These are phyloP conservation scores for Cryptus viduatorius DNA, from an alignment of 2,888 invertebrate genomes.

Conservation along the genomic window DNA sequence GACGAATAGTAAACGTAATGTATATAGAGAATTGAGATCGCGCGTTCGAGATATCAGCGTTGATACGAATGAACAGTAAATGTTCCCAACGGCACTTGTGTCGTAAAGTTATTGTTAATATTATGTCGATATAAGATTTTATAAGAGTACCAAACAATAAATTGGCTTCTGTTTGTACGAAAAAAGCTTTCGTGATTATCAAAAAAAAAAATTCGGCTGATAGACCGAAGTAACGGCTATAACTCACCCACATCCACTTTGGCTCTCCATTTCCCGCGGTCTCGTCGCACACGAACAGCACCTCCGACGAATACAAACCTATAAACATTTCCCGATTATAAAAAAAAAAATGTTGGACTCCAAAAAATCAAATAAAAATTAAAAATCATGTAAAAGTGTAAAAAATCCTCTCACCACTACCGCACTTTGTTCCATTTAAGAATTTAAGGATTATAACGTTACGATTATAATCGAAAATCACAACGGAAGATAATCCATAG, in stretches of 20 bases:
- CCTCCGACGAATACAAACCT: constrained; percentile 75
- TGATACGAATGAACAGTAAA: neutral
- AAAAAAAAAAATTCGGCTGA: neutral
- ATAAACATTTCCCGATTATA: constrained; percentile 18
- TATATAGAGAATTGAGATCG: neutral
- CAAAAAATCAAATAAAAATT: constrained; percentile 20
- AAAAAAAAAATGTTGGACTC: constrained; percentile 11
- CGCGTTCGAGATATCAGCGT: neutral
- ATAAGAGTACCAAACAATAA: constrained; percentile 52
- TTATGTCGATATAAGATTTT: constrained; percentile 40
- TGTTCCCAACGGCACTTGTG: constrained; percentile 29
- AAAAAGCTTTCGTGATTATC: constrained; percentile 1
- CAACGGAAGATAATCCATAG: constrained; percentile 76
- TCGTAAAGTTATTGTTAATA: constrained; percentile 52
- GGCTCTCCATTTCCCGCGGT: constrained; percentile 75
- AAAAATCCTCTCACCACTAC: constrained; percentile 72
- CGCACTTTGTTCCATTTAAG: constrained; percentile 75
- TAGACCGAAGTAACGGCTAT: neutral
- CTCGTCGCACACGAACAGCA: constrained; percentile 75
- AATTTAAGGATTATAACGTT: constrained; percentile 75
- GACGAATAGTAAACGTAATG: constrained; percentile 5
- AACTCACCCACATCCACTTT: constrained; percentile 51
- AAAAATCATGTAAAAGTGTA: constrained; percentile 41
- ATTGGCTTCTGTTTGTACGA: constrained; percentile 40
- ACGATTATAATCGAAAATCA: constrained; percentile 75